Conservation (phyloP, 2,113 vertebrate genomes). For the Crotalus horridus region DNA sequence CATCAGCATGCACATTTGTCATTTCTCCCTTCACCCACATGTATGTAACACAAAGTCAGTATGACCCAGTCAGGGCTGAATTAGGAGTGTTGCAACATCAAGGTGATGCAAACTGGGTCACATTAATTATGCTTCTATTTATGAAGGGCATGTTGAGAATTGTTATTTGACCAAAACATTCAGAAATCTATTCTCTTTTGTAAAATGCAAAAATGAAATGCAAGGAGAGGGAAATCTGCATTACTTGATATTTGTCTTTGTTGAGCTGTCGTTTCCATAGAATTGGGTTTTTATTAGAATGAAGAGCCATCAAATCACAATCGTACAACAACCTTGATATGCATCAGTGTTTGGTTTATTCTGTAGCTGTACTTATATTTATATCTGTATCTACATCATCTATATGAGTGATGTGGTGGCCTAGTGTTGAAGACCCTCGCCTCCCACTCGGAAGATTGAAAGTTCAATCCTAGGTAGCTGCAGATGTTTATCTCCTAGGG, state of each 20-base stretch:
- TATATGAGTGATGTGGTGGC: neutral
- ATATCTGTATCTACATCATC: neutral
- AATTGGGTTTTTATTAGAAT: neutral
- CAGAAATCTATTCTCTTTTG: conserved; percentile 8
- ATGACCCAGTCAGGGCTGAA: conserved; percentile 54
- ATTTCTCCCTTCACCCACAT: conserved; percentile 1
- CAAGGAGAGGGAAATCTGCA: neutral
- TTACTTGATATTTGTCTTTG: neutral
- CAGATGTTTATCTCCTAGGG: neutral
- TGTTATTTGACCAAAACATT: conserved; percentile 24
- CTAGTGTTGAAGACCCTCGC: neutral
- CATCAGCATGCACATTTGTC: neutral
- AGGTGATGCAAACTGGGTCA: neutral
- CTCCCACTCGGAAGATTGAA: neutral
- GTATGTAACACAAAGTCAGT: conserved; percentile 30
- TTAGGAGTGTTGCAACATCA: conserved; percentile 31
- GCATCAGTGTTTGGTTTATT: neutral
- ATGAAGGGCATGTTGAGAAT: conserved; percentile 27
- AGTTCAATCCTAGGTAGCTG: neutral
- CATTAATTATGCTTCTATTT: conserved; percentile 3
- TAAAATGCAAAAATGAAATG: neutral
- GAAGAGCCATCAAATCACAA: neutral
- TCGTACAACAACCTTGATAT: neutral
- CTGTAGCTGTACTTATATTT: neutral
- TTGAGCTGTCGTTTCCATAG: neutral